Evolutionary conservation across 2,797 vertebrate species (phyloP).

Genomic region (Gallinago nigripennis): DNA sequence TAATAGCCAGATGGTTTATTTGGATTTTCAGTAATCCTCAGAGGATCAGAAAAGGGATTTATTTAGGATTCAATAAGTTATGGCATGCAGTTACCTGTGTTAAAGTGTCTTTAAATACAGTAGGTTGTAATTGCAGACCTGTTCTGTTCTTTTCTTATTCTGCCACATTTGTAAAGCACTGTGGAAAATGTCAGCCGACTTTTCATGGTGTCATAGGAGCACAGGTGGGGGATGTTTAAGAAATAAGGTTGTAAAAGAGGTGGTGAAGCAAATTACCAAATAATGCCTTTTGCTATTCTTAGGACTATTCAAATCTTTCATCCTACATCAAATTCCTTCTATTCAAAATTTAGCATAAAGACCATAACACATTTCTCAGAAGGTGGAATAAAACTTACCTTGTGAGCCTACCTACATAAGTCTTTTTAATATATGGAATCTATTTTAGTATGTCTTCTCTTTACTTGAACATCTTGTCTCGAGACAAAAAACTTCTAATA

Average conservation of each 20-base stretch:
- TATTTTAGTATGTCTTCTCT: background rate
- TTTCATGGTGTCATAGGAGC: background rate
- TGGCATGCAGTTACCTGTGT: constrained; percentile 21
- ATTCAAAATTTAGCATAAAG: constrained; percentile 29
- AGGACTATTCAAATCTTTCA: constrained; percentile 10
- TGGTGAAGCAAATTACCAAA: background rate
- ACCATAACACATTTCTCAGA: background rate
- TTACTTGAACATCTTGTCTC: background rate
- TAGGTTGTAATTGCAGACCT: background rate
- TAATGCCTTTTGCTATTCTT: constrained; percentile 12
- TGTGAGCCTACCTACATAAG: background rate
- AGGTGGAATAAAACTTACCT: background rate
- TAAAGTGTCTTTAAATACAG: constrained; percentile 39
- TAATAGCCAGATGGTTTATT: constrained; percentile 69
- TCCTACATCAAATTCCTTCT: background rate
- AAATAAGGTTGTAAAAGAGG: background rate
- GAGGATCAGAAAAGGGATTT: constrained; percentile 48
- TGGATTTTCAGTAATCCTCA: constrained; percentile 67
- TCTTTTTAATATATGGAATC: background rate
- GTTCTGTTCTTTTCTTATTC: constrained; percentile 42
- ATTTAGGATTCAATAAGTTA: constrained; percentile 43
- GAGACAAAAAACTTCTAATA: background rate
- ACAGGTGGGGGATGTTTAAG: constrained; percentile 4
- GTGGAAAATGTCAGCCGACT: constrained; percentile 40
- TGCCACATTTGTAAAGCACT: background rate